These are phyloP conservation scores for Chloroceryle inda DNA, from an alignment of 2,797 vertebrate species.

Conservation along the genomic window DNA sequence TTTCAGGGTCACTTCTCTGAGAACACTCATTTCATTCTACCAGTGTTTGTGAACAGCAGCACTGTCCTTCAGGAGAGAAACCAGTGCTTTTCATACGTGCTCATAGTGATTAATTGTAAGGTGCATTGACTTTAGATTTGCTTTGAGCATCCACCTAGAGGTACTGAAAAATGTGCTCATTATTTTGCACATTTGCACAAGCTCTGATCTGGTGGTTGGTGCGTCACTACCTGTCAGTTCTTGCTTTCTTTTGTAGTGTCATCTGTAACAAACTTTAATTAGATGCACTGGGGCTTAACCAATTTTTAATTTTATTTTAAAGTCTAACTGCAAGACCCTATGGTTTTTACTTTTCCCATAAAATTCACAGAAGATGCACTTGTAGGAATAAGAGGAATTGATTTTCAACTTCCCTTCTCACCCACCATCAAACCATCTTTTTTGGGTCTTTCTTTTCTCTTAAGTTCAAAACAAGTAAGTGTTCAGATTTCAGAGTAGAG, in stretches of 20 bases:
- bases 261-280: constrained; percentile 29
- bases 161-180: neutral
- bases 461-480: neutral
- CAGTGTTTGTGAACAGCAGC: neutral
- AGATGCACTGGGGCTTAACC: neutral
- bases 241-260: neutral
- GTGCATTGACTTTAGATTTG: neutral
- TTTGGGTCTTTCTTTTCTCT: neutral
- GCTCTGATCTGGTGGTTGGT: neutral
- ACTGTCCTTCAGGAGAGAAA: neutral
- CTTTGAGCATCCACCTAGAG: neutral
- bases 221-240: neutral
- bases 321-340: neutral
- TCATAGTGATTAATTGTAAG: neutral
- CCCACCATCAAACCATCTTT: neutral
- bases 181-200: neutral
- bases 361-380: neutral
- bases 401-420: neutral
- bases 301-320: neutral
- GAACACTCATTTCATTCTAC: neutral
- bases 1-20: constrained; percentile 5
- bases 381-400: neutral
- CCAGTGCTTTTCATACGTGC: neutral
- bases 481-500: neutral
- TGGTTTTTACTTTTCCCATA: neutral